Evolutionary conservation across 2,797 vertebrate species (phyloP), one percentile per base, ranked within the genome.

Genomic region (Galagoides demidoff): DNA sequence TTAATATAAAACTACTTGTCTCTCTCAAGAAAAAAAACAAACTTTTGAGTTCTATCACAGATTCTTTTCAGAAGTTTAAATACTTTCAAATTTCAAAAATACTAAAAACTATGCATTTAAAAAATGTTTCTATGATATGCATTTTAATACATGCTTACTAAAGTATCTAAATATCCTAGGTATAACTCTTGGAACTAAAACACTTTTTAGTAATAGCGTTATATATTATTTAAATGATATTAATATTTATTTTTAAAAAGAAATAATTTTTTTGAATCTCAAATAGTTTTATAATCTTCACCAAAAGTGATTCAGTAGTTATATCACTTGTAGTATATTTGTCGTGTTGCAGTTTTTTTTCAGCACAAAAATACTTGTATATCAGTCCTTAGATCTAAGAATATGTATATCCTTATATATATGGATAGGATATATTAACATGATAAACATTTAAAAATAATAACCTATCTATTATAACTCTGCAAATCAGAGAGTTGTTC

Each of bases 141-240:
- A 78, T 93, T 84, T 90, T 64, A 95, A 92, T 57, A 34, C 37
- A 7, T 84, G 3, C 52, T 92, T 95, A 17, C 63, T 85, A 43
- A 59, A 23, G 45, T 31, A 52, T 29, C 17, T 82, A 91, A 76
- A 66, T 90, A 74, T 64, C 82, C 16, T 92, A 39, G 22, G 52
- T 85, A 61, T n/a, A 8, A 59, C 34, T 90, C 27, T 31, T 45
- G 1, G 79, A 43, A 76, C 31, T 88, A 12, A 0, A 73, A 2
- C 83, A 52, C 2, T 66, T 66, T 68, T 90, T 3, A 92, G 59
- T 45, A 43, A 20, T 25, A 79, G 1, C 76, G 23, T 79, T 83
- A 66, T 45, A n/a, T 52, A 31, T 66, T 66, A 71, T 81, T 64
- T 81, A 52, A 89, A 29, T 77, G 9, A 16, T 63, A 10, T 3